These are phyloP conservation scores for Cherax destructor DNA, from an alignment of 1,140 invertebrate species.

Conservation along the genomic window DNA sequence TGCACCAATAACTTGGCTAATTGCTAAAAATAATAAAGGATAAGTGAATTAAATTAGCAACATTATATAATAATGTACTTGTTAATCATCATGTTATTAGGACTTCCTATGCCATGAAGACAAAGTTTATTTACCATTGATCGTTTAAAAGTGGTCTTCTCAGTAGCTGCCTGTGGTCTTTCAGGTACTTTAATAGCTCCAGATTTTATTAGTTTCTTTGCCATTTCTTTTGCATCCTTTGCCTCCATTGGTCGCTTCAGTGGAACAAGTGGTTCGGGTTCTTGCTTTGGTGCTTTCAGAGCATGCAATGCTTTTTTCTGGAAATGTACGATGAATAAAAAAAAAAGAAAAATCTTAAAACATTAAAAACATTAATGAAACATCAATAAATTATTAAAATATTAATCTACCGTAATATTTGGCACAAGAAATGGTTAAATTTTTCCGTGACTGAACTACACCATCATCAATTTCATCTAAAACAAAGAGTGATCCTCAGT, in stretches of 20 bases:
- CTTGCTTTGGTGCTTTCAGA: constrained; percentile 90
- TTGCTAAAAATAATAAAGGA: neutral
- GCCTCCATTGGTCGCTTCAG: constrained; percentile 89
- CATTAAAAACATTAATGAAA: too few relatives aligned
- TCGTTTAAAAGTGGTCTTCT: constrained; percentile 89
- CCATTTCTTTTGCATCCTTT: constrained; percentile 94
- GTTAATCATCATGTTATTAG: too few relatives aligned
- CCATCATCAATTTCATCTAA: too few relatives aligned
- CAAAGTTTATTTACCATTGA: constrained; percentile 75
- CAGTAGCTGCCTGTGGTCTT: constrained; percentile 83
- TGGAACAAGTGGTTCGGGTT: constrained; percentile 84
- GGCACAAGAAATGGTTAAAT: too few relatives aligned
- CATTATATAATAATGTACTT: neutral
- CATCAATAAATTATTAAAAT: too few relatives aligned
- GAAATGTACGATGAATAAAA: constrained; percentile 68
- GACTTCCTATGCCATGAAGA: neutral
- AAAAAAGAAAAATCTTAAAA: neutral
- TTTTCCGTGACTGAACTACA: too few relatives aligned
- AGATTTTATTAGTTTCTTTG: constrained; percentile 94
- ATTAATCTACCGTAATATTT: too few relatives aligned
- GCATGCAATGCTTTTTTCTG: constrained; percentile 94
- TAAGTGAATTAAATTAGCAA: neutral
- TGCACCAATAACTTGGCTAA: neutral
- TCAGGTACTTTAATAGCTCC: constrained; percentile 91
- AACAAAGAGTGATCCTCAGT: too few relatives aligned